Conservation (phyloP, 1,140 invertebrate species). For the Caenorhabditis latens region DNA sequence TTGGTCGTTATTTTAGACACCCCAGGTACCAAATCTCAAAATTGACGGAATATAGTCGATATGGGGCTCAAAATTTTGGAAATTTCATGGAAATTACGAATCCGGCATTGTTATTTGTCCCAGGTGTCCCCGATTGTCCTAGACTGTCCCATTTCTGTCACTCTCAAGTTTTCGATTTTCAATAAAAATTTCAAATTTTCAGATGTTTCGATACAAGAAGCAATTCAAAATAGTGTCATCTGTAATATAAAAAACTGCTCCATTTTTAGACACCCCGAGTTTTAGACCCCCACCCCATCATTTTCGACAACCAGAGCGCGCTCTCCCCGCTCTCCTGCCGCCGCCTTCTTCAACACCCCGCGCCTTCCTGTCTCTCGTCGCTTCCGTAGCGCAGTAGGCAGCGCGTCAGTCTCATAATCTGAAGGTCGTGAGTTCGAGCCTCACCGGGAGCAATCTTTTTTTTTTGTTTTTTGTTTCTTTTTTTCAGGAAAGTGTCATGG, state of each 20-base stretch:
- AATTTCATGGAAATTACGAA: background rate
- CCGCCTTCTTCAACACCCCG: no score
- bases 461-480: background rate
- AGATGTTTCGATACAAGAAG: no score
- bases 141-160: no score
- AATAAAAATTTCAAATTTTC: no score
- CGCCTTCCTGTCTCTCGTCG: background rate
- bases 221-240: no score
- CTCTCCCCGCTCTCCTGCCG: no score
- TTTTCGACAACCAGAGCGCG: no score
- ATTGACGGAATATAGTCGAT: background rate
- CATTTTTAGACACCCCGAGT: no score
- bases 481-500: no score
- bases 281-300: background rate
- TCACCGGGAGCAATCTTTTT: conserved; percentile 81
- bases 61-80: conserved; percentile 1
- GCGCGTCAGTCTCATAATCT: conserved; percentile 94
- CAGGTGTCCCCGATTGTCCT: no score
- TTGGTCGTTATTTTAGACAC: background rate
- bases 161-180: background rate
- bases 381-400: conserved; percentile 55
- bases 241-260: background rate
- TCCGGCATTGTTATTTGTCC: background rate
- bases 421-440: conserved; percentile 96
- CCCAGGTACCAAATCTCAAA: background rate